Evolutionary conservation across 2,113 vertebrate genomes (phyloP).

Genomic region (Pica pica): DNA sequence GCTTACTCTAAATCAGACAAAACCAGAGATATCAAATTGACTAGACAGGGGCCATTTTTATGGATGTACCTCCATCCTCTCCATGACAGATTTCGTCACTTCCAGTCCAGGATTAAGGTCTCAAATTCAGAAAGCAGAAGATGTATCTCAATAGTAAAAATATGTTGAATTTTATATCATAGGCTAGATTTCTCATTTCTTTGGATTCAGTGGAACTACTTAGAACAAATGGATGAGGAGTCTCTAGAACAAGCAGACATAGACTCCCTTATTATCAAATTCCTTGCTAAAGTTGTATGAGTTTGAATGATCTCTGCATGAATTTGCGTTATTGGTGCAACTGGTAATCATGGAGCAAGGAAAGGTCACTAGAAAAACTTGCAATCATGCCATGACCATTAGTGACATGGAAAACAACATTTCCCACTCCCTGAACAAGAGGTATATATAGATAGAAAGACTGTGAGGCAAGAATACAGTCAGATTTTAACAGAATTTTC

Average conservation of each 20-base stretch:
- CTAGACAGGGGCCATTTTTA: neutral
- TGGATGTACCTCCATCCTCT: neutral
- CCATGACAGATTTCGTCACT: neutral
- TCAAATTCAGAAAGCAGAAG: neutral
- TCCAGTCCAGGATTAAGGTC: neutral
- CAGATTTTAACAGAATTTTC: neutral
- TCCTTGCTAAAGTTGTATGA: neutral
- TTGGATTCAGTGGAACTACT: neutral
- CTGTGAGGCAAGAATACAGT: neutral
- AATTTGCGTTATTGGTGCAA: neutral
- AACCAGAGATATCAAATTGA: neutral
- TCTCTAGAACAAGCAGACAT: neutral
- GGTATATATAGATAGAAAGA: neutral
- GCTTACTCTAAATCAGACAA: neutral
- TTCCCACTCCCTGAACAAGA: neutral
- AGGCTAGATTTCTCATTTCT: neutral
- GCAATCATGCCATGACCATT: neutral
- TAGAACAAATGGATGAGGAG: neutral
- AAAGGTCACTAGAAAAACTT: neutral
- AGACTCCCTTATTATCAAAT: neutral
- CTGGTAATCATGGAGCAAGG: neutral
- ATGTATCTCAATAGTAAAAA: neutral
- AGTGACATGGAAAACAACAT: neutral
- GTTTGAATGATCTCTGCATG: neutral
- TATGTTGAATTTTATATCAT: neutral